These are phyloP conservation scores for Sisyra terminalis DNA, from an alignment of 2,888 invertebrate genomes.

Conservation along the genomic window DNA sequence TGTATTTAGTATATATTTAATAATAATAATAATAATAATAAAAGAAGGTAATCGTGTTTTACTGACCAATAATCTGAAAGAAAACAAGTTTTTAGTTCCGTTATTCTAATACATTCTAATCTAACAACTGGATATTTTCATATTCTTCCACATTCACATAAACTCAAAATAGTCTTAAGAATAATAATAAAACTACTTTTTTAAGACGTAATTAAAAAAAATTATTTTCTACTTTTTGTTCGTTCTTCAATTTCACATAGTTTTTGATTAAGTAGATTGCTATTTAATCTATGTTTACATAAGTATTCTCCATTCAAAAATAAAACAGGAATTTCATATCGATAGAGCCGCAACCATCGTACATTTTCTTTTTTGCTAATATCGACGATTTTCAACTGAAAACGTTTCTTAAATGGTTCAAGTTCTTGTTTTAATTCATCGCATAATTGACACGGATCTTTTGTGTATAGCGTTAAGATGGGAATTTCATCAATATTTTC, in stretches of 20 bases:
- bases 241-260: slow-evolving; percentile 26
- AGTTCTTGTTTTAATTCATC: slow-evolving; percentile 58
- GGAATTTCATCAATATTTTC: slow-evolving; percentile 28
- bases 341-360: slow-evolving; percentile 54
- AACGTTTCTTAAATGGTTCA: slow-evolving; percentile 34
- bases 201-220: too few relatives aligned
- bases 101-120: too few relatives aligned
- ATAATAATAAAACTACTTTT: too few relatives aligned
- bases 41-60: too few relatives aligned
- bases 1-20: too few relatives aligned
- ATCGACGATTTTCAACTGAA: slow-evolving; percentile 50
- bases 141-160: too few relatives aligned
- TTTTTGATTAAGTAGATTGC: slow-evolving; percentile 33
- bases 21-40: too few relatives aligned
- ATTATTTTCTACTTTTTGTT: too few relatives aligned
- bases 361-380: slow-evolving; percentile 59
- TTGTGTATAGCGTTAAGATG: slow-evolving; percentile 63
- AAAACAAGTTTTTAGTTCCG: too few relatives aligned
- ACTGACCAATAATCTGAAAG: too few relatives aligned
- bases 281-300: slow-evolving; percentile 57
- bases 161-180: too few relatives aligned
- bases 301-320: slow-evolving; percentile 70
- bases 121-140: too few relatives aligned
- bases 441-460: slow-evolving; percentile 66
- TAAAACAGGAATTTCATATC: slow-evolving; percentile 75